Base-by-base conservation (phyloP, 2,888 invertebrate genomes). In the Drosophila greeni region DNA sequence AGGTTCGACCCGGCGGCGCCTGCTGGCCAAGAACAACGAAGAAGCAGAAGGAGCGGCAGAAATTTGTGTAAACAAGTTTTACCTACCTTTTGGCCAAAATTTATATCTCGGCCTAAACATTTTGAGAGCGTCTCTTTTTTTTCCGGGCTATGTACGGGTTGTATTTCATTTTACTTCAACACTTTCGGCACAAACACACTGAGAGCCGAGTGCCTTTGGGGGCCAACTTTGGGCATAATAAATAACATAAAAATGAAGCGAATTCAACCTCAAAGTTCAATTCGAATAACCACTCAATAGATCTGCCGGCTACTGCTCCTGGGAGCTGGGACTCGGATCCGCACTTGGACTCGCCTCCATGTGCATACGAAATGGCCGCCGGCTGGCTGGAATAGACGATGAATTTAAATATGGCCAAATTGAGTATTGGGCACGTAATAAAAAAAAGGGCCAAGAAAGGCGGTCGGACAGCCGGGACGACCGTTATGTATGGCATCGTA, bases 361-460 rank as follows among this genome's bases (percentile, higher is more conserved):
- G 82, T 82, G 84, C 84, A 84, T 84, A 80, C 83, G 65, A 70
- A 84, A 79, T 79, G 75, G 70, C 83, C 59, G 64, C 66, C 66
- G 83, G 83, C 78, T 74, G 84, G 72, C 75, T 71, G 84, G 75
- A 73, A 83, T 83, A 77, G 85, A 83, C 85, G 84, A 81, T 81
- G 81, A 81, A 81, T 85, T 81, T 81, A 81, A 81, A 81, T 81
- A 81, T 85, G 81, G 72, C 84, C 81, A 81, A 81, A 81, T 85
- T 81, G 81, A 81, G 81, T 81, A 81, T 81, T 81, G 81, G 85
- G 84, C 81, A 81, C 85, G 84, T 81, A 81, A 81, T 81, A 81
- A 81, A 84, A 57, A 66, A 66, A 62, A 64, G 66, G 66, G 20
- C 51, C 26, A 43, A 47, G 45, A 49, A 55, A 49, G 66, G 29